Evolutionary conservation across 2,113 vertebrate genomes (phyloP).

Genomic region (Petromus typicus): DNA sequence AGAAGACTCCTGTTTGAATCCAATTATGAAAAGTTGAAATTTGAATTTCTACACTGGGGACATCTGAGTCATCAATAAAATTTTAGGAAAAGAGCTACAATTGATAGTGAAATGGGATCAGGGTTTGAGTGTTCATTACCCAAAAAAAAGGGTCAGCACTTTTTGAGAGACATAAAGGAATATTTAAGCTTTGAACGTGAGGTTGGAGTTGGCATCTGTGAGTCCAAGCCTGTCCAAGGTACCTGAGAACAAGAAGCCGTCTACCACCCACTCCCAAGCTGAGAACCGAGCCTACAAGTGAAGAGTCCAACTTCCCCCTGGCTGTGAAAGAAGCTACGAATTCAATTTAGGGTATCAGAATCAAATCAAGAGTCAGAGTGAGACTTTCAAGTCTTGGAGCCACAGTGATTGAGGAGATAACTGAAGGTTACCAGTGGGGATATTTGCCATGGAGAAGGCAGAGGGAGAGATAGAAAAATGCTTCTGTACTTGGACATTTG

Average conservation of each 20-base stretch:
- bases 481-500: not conserved
- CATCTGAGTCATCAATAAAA: conserved; percentile 29
- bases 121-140: not conserved
- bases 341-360: not conserved
- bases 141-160: not conserved
- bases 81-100: conserved; percentile 10
- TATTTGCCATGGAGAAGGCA: not conserved
- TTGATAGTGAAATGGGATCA: not conserved
- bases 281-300: not conserved
- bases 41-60: conserved; percentile 18
- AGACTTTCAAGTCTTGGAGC: not conserved
- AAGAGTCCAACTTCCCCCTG: not conserved
- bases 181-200: not conserved
- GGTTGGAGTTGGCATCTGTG: not conserved
- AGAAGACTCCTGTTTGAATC: not conserved
- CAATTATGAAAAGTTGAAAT: not conserved
- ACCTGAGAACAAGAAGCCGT: not conserved
- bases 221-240: not conserved
- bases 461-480: not conserved
- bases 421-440: not conserved
- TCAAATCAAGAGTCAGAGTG: not conserved
- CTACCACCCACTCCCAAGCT: not conserved
- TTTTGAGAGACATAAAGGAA: not conserved
- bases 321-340: conserved; percentile 51
- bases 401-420: not conserved